Evolutionary conservation across 2,113 vertebrate species (phyloP), one percentile per base, ranked within the genome.

Genomic region (Malurus elegans): DNA sequence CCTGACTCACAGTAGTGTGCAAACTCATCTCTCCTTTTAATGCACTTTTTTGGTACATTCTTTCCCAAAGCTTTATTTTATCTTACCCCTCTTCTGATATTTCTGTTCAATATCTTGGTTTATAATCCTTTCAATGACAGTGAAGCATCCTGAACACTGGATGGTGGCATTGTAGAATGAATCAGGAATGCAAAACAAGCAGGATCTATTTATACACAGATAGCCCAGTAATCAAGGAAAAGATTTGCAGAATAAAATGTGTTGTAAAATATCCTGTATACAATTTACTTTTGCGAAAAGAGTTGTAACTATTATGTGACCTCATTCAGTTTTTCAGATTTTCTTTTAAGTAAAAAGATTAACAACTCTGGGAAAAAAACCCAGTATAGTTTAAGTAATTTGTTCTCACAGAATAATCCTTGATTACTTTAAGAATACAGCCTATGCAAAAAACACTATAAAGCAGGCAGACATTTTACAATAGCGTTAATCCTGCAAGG

Each of bases 101-200:
- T 50, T n/a, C 54, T 53, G 18, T 81, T 93, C 80, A 72, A 5
- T 73, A 73, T 38, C 25, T 70, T 61, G 4, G 24, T 89, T 92
- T 85, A 66, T 73, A 82, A 82, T 62, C 42, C 36, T 47, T 74
- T 70, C 58, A 54, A 21, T 86, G 81, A 80, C 57, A 92, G 58
- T 88, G 79, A 90, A 86, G 38, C 87, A 51, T 73, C 79, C 66
- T 1, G 36, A 94, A 94, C 90, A 44, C 79, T 96, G 96, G 87
- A 95, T 86, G 84, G 81, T 97, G 93, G 24, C 84, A 91, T 70
- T 93, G 93, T 70, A 85, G 74, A 96, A 92, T 94, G 81, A 93
- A 94, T 80, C 60, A 81, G 65, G 40, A 40, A 71, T 73, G 34
- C 45, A 79, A 87, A 93, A 65, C 54, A 70, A 47, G 58, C 20